Evolutionary conservation across 1,140 invertebrate genomes (phyloP), one percentile per base, ranked within the genome.

Genomic region (Drosophila leontia): DNA sequence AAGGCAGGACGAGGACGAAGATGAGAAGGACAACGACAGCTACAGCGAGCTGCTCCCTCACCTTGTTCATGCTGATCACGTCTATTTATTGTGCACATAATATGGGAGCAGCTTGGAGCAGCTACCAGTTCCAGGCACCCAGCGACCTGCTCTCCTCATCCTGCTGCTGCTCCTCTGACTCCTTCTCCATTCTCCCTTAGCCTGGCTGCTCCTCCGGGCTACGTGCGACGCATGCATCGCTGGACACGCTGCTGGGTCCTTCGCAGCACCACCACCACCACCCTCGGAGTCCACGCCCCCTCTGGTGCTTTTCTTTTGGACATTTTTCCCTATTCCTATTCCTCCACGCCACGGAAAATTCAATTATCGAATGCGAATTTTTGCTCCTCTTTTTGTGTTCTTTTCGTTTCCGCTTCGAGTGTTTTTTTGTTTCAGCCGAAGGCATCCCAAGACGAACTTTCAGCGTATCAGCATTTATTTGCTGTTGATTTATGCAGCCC

Each of bases 11-110:
- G 50, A 67, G 35, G 50, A 42, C 41, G 45, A 55, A 37, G 50
- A 48, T 19, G 32, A 50, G 47, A 19, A 69, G 34, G 56, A 53
- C 60, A 61, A 51, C 47, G 58, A 67, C 34, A 23, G 34, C 80
- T 67, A 42, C 67, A 64, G 67, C 76, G 68, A 74, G 53, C 53
- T 64, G 64, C 81, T 80, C 47, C 61, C 65, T 50, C 68, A 64
- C 62, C 87, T 87, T 83, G 70, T 61, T 77, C 82, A 92, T 92
- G 87, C 91, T 91, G 91, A 92, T 92, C 91, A 92, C 91, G 91
- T 92, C 88, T 92, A 92, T 92, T 92, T 92, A 92, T 92, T 92
- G 91, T 92, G 88, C 87, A 92, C 82, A 92, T 92, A 92, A 92
- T 92, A 92, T 92, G 91, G 91, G 91, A 90, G 87, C 91, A 82